phyloP scores from a whole-genome alignment of 1,140 invertebrate genomes.

The Panagrolaimus sp. region DNA sequence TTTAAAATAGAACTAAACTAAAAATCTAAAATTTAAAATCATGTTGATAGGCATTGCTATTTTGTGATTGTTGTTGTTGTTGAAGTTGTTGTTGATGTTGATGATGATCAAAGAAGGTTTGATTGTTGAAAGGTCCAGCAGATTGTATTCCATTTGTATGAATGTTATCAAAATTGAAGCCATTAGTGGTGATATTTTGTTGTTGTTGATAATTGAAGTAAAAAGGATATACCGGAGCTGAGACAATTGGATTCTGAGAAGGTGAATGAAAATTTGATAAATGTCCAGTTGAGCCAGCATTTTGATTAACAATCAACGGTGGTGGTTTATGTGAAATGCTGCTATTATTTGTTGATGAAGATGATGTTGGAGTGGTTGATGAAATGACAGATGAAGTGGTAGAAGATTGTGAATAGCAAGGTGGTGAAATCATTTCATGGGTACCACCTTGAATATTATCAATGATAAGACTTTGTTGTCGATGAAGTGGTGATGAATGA shows the following conservation, averaged over 20 bases:
- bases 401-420: too few relatives aligned
- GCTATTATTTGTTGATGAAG: not conserved
- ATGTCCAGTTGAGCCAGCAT: not conserved
- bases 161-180: not conserved
- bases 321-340: not conserved
- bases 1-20: too few relatives aligned
- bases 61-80: too few relatives aligned
- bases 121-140: conserved; percentile 9
- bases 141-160: conserved; percentile 12
- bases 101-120: not conserved
- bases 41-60: too few relatives aligned
- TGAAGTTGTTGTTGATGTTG: too few relatives aligned
- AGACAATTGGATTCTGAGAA: not conserved
- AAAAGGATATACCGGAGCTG: conserved; percentile 3
- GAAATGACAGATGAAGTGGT: not conserved
- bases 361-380: not conserved
- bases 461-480: too few relatives aligned
- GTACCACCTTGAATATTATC: too few relatives aligned
- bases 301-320: not conserved
- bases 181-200: not conserved
- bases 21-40: too few relatives aligned
- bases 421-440: too few relatives aligned
- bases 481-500: not conserved
- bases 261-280: not conserved
- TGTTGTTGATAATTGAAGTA: not conserved